Evolutionary conservation across 2,888 invertebrate species (phyloP), one percentile per base, ranked within the genome.

Genomic region (Phymatocera aterrima): DNA sequence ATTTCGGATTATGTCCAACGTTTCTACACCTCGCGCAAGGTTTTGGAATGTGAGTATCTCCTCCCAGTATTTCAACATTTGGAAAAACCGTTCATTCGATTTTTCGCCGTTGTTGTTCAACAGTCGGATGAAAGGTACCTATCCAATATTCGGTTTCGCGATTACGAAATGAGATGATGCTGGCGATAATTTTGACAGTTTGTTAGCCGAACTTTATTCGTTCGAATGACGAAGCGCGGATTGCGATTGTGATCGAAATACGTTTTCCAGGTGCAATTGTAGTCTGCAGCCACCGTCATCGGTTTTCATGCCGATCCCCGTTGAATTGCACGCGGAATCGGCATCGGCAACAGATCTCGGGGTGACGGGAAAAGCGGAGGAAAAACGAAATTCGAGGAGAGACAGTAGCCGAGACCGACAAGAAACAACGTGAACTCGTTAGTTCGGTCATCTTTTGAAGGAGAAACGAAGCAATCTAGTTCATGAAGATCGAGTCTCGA

Each of bases 11-110:
- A 12, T 75, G 75, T 43, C 75, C 75, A 24, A 60, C 75, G 40
- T 75, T 75, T 57, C 31, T 75, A 24, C 57, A 54, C 28, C 8
- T 75, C 21, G 28, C 43, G 5, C 75, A 57, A 60, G 28, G 57
- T 24, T 57, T 75, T 10, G 60, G 60, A 12, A 75, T 57, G 75
- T 75, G n/a, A 57, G 75, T 75, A 34, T 10, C 28, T 61, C 28
- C n/a, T n/a, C 28, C 2, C 12, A 10, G 3, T 18, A 0, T 61
- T 12, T 28, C 3, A 10, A n/a, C n/a, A n/a, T n/a, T n/a, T n/a
- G n/a, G n/a, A n/a, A n/a, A n/a, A n/a, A n/a, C n/a, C n/a, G n/a
- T n/a, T n/a, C n/a, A n/a, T 10, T 24, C n/a, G 18, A 46, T 43
- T 68, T 57, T 28, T 4, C 2, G 8, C 8, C 5, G n/a, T n/a